Conservation (phyloP, 1,140 invertebrate genomes). For the Pachyrhynchus sulphureomaculatus region DNA sequence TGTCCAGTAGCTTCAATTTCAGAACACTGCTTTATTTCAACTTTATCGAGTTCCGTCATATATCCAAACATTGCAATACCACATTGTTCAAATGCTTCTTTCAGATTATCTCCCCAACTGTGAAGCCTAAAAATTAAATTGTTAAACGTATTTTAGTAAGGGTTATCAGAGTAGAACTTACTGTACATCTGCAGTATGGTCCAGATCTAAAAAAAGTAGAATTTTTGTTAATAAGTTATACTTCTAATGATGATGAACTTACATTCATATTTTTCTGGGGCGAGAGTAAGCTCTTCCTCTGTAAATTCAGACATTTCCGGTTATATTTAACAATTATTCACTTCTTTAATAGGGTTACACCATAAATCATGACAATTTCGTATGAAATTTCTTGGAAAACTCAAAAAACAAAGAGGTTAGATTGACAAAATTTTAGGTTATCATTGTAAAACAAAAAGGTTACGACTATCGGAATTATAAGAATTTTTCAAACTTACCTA, state of each 20-base stretch:
- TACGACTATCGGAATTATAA: too few relatives aligned
- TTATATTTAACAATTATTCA: not conserved
- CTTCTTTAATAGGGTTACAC: too few relatives aligned
- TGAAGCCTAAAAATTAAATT: constrained; percentile 68
- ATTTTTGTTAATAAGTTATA: constrained; percentile 16
- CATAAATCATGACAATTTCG: not conserved
- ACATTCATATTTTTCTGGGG: constrained; percentile 69
- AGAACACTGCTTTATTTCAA: constrained; percentile 77
- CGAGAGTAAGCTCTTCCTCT: constrained; percentile 58
- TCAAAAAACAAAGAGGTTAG: too few relatives aligned
- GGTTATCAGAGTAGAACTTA: constrained; percentile 60
- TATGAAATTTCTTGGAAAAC: too few relatives aligned
- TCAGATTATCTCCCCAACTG: constrained; percentile 84
- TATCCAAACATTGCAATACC: constrained; percentile 96
- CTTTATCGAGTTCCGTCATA: constrained; percentile 90
- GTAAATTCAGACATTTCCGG: constrained; percentile 44
- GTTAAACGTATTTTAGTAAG: not conserved
- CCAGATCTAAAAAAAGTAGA: constrained; percentile 77
- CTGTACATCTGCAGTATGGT: constrained; percentile 97
- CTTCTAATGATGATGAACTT: too few relatives aligned
- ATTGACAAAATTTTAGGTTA: too few relatives aligned
- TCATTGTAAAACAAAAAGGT: too few relatives aligned
- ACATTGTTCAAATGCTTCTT: constrained; percentile 94
- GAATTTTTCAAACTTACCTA: too few relatives aligned
- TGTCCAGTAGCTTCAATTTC: constrained; percentile 83